Evolutionary conservation across 2,888 invertebrate genomes (phyloP).

Genomic region (Limnephilus lunatus): DNA sequence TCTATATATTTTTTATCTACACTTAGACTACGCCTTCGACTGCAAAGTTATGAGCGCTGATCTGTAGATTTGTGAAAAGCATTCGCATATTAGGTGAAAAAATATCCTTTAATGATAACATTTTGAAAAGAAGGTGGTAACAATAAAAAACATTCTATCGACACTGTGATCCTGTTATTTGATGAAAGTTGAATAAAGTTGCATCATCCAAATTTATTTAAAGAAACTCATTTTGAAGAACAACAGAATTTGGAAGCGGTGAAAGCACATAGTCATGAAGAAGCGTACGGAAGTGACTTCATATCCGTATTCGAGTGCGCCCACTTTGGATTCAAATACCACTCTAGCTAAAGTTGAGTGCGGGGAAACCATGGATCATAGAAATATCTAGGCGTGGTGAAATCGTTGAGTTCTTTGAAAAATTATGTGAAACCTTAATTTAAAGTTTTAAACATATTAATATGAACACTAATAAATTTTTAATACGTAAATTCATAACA

Average conservation of each 20-base stretch:
- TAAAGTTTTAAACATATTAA: neutral
- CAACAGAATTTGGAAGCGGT: neutral
- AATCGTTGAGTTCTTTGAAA: neutral
- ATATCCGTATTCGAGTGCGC: neutral
- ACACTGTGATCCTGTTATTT: neutral
- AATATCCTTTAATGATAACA: no score
- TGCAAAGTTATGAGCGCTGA: no score
- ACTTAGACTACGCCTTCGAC: no score
- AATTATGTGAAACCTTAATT: neutral
- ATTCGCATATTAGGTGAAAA: no score
- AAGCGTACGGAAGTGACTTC: neutral
- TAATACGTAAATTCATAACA: neutral
- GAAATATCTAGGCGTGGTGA: neutral
- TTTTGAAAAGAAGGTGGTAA: no score
- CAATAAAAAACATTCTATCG: neutral
- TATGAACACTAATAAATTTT: neutral
- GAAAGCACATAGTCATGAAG: neutral
- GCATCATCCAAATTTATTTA: neutral
- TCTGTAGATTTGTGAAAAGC: no score
- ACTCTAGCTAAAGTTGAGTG: neutral
- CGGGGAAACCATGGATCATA: neutral
- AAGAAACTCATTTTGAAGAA: neutral
- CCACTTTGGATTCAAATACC: slow-evolving; percentile 8
- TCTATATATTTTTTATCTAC: no score
- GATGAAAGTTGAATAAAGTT: no score